These are phyloP conservation scores for Cerastoderma edule DNA, from an alignment of 2,888 invertebrate genomes.

Conservation along the genomic window DNA sequence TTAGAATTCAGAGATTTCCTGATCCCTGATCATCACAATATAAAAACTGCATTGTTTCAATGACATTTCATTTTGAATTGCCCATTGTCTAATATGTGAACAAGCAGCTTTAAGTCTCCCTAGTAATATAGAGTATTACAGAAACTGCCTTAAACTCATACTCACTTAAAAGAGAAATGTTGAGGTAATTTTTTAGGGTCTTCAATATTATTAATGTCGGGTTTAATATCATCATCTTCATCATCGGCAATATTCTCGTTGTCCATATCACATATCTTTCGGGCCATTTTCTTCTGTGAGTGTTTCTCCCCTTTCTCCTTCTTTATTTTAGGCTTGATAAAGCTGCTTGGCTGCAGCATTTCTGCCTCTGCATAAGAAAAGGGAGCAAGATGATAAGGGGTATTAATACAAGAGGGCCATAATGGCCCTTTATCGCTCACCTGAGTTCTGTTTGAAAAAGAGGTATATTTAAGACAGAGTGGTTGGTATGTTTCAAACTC, in stretches of 20 bases:
- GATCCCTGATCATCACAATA: too few species aligned
- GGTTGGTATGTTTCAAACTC: too few species aligned
- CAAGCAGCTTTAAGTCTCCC: too few species aligned
- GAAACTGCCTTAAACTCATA: too few species aligned
- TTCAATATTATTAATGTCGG: slow-evolving; percentile 32
- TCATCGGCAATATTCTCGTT: slow-evolving; percentile 36
- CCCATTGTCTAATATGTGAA: too few species aligned
- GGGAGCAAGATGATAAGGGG: too few species aligned
- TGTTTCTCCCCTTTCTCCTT: slow-evolving; percentile 71
- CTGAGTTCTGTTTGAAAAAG: not conserved
- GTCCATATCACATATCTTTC: slow-evolving; percentile 58
- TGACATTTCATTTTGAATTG: too few species aligned
- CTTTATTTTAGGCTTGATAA: slow-evolving; percentile 67
- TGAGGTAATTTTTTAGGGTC: slow-evolving; percentile 29
- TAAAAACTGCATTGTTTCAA: too few species aligned
- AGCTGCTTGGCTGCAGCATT: slow-evolving; percentile 8
- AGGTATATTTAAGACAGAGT: too few species aligned
- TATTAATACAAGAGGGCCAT: too few species aligned
- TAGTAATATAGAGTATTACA: too few species aligned
- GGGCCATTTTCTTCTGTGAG: slow-evolving; percentile 60
- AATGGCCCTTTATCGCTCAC: not conserved
- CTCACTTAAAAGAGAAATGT: slow-evolving; percentile 12
- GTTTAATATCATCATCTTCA: slow-evolving; percentile 47
- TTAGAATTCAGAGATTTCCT: too few species aligned
- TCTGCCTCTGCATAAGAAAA: slow-evolving; percentile 15